Evolutionary conservation across 2,888 invertebrate species (phyloP), one percentile per base, ranked within the genome.

Genomic region (Psylliodes chrysocephalus): DNA sequence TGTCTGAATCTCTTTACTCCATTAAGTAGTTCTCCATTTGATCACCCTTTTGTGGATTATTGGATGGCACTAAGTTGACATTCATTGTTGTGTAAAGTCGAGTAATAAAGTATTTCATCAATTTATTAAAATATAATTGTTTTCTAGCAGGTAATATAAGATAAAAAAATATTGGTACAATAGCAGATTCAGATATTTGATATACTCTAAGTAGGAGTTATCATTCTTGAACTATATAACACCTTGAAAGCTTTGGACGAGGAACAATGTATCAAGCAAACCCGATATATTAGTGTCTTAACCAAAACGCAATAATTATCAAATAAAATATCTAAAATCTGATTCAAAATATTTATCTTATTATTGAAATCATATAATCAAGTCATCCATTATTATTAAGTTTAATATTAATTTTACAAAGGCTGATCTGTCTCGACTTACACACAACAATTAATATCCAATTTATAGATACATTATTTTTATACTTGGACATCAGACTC

Each of bases 1-100:
- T 81, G 88, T 89, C 82, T 89, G 87, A 89, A 55, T 59, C 51
- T 61, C 55, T 63, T 44, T 53, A 25, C 19, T 28, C 47, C 55
- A 30, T 22, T 56, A n/a, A n/a, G n/a, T 47, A 47, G 10, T 40
- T 28, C 57, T 33, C 42, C 35, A 12, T 49, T 59, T 42, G 12
- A 15, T 22, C 47, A 38, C 59, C 30, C 38, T 30, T 35, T 38
- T 19, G 14, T 18, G n/a, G 28, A 35, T 53, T 55, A 15, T 55
- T 1, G 19, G 40, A 19, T 57, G n/a, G 35, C 15, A 15, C 12
- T 55, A 35, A 25, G 49, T 40, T 17, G 22, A 14, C 14, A 12
- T 46, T 46, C 18, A 18, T 15, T 22, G 15, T 60, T 44, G 14
- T 15, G 10, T 60, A 17, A 53, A 53, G 30, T 53, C 15, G 19